Evolutionary conservation across 2,888 invertebrate species (phyloP).

Genomic region (Elysia crispata): DNA sequence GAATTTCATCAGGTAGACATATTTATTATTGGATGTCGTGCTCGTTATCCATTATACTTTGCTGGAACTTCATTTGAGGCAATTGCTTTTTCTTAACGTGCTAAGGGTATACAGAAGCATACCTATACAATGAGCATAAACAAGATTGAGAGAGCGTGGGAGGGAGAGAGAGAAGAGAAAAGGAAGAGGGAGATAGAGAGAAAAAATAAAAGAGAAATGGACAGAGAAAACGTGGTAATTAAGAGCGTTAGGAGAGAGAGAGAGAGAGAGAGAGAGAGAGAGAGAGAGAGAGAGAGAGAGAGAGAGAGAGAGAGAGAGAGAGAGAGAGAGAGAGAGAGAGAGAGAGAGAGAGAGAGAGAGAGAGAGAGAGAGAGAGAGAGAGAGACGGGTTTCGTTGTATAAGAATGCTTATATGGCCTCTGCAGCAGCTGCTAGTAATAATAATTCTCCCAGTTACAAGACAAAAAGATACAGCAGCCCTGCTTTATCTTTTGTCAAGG

Average conservation of each 20-base stretch:
- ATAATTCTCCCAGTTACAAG: no score
- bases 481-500: no score
- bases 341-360: no score
- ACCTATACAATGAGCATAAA: neutral
- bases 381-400: no score
- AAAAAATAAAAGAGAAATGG: neutral
- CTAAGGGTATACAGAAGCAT: neutral
- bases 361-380: no score
- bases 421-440: no score
- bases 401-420: no score
- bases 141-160: neutral
- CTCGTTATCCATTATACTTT: neutral
- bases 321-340: no score
- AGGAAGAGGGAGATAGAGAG: slow-evolving; percentile 17
- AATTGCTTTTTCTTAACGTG: no score
- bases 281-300: slow-evolving; percentile 18
- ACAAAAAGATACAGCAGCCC: no score
- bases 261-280: slow-evolving; percentile 26
- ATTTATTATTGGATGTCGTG: neutral
- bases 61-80: neutral
- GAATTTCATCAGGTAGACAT: no score
- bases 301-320: no score
- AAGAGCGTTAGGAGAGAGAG: neutral
- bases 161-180: neutral
- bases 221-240: neutral